Evolutionary conservation across 2,797 vertebrate genomes (phyloP).

Genomic region (Diplodus sargus): DNA sequence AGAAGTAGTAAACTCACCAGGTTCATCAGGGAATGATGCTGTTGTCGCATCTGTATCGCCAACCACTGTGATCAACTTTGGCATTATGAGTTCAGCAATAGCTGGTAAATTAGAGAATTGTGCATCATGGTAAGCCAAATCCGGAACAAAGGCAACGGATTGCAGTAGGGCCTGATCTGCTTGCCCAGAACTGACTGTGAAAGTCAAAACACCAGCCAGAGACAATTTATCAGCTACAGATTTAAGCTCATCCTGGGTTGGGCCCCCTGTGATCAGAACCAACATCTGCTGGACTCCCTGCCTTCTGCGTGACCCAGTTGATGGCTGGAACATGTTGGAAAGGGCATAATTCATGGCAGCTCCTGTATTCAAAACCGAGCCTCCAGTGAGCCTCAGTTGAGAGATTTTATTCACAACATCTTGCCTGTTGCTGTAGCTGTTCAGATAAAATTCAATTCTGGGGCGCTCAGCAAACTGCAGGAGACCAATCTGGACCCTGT

Average conservation of each 20-base stretch:
- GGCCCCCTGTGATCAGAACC: slow-evolving; percentile 90
- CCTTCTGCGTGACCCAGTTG: slow-evolving; percentile 89
- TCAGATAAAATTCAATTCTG: slow-evolving; percentile 92
- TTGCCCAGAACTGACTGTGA: slow-evolving; percentile 89
- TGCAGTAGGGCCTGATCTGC: slow-evolving; percentile 84
- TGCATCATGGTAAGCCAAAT: slow-evolving; percentile 89
- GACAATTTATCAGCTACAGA: slow-evolving; percentile 87
- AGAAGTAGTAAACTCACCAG: slow-evolving; percentile 62
- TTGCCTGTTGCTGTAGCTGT: slow-evolving; percentile 85
- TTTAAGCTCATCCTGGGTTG: slow-evolving; percentile 87
- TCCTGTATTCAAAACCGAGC: slow-evolving; percentile 89
- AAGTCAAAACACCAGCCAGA: slow-evolving; percentile 88
- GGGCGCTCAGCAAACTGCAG: slow-evolving; percentile 93
- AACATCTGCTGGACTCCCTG: slow-evolving; percentile 90
- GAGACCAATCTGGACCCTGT: slow-evolving; percentile 91
- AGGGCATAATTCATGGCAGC: slow-evolving; percentile 90
- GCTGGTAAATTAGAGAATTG: slow-evolving; percentile 87
- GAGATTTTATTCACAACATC: slow-evolving; percentile 88
- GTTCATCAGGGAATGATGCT: slow-evolving; percentile 23
- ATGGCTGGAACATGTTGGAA: slow-evolving; percentile 86
- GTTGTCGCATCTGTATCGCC: slow-evolving; percentile 73
- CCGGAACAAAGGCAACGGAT: slow-evolving; percentile 91
- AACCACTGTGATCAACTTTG: slow-evolving; percentile 89
- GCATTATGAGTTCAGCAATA: slow-evolving; percentile 87
- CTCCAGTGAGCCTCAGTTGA: slow-evolving; percentile 88